phyloP scores from a whole-genome alignment of 2,797 vertebrate genomes.

The Alauda arvensis region DNA sequence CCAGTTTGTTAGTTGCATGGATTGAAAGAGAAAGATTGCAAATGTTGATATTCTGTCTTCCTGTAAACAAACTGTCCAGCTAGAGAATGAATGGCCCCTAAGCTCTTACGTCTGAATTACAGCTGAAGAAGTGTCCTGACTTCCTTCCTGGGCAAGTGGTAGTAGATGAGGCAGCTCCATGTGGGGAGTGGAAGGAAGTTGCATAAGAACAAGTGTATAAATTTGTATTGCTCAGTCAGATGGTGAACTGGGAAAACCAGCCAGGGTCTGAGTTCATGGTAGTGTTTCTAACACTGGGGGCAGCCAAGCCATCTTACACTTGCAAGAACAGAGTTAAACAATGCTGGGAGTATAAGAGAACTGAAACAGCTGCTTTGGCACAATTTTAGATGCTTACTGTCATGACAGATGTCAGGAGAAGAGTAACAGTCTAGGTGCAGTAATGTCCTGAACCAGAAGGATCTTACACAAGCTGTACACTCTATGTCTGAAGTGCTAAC shows the following conservation, averaged over 20 bases:
- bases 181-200: neutral
- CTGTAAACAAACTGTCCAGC: slow-evolving; percentile 33
- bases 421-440: neutral
- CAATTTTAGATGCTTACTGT: neutral
- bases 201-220: neutral
- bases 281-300: neutral
- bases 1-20: slow-evolving; percentile 14
- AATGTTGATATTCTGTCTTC: slow-evolving; percentile 20
- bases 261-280: neutral
- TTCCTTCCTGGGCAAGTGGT: slow-evolving; percentile 9
- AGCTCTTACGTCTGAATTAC: neutral
- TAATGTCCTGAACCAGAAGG: neutral
- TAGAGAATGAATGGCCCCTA: neutral
- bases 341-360: neutral
- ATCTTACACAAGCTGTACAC: neutral
- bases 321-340: neutral
- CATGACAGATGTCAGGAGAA: neutral
- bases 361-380: slow-evolving; percentile 36
- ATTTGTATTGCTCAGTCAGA: neutral
- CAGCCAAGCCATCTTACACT: neutral
- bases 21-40: slow-evolving; percentile 7
- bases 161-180: neutral
- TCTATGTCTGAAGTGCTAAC: neutral
- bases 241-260: neutral
- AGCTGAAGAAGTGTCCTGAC: neutral